phyloP scores from a whole-genome alignment of 2,888 invertebrate genomes.

The Tipula helvola region DNA sequence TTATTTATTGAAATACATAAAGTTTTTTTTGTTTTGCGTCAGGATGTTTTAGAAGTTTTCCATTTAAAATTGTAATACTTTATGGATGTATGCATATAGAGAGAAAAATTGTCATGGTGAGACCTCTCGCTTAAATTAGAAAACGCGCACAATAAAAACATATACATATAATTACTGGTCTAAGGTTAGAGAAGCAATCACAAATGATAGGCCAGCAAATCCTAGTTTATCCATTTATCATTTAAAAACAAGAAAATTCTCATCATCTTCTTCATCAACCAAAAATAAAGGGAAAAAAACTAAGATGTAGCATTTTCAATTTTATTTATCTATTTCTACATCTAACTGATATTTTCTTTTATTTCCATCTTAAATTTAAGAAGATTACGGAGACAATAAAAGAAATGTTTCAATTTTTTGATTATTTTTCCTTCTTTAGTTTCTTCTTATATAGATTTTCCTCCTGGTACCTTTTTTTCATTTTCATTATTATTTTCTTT shows the following conservation, averaged over 20 bases:
- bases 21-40: not conserved
- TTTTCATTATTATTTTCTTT: slow-evolving; percentile 4
- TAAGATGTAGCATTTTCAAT: not conserved
- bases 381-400: slow-evolving; percentile 9
- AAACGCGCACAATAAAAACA: not conserved
- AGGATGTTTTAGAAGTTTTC: not conserved
- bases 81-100: not conserved
- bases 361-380: not conserved
- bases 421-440: slow-evolving; percentile 5
- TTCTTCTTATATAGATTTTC: not conserved
- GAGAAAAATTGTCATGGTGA: not conserved
- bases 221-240: not conserved
- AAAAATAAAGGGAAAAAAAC: not conserved
- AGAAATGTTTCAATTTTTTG: slow-evolving; percentile 8
- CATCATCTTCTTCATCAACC: not conserved
- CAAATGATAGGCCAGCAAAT: not conserved
- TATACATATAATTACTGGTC: not conserved
- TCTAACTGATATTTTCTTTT: slow-evolving; percentile 5
- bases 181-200: not conserved
- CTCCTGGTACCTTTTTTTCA: not conserved
- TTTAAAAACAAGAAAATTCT: not conserved
- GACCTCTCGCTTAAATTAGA: not conserved
- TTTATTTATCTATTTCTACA: slow-evolving; percentile 5
- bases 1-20: not conserved
- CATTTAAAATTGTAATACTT: not conserved